Evolutionary conservation across 2,888 invertebrate species (phyloP).

Genomic region (Onchidella celtica): DNA sequence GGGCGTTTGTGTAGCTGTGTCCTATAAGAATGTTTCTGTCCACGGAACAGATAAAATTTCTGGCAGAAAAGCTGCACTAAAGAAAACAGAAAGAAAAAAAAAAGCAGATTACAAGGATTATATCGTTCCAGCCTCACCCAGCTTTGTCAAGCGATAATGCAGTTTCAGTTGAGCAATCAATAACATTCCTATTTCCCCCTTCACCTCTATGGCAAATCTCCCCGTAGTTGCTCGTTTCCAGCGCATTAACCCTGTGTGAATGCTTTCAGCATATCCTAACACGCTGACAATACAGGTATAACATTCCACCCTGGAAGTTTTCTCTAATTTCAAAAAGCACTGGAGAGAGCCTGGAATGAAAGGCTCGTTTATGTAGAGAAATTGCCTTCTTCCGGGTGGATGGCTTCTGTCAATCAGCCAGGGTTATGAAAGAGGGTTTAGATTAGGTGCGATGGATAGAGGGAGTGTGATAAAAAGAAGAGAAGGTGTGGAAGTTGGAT

Average conservation of each 20-base stretch:
- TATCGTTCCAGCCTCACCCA: too few species aligned
- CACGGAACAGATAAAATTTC: too few species aligned
- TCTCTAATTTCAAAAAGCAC: conserved; percentile 26
- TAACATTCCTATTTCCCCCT: too few species aligned
- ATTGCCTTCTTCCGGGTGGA: conserved; percentile 23
- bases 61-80: too few species aligned
- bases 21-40: too few species aligned
- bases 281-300: conserved; percentile 17
- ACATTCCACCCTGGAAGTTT: neutral
- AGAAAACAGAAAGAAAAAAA: too few species aligned
- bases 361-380: neutral
- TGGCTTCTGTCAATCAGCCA: neutral
- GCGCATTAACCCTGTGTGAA: neutral
- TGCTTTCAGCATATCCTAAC: neutral
- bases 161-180: too few species aligned
- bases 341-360: neutral
- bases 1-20: too few species aligned
- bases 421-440: neutral
- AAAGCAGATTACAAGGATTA: too few species aligned
- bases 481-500: neutral
- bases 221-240: conserved; percentile 6
- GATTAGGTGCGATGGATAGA: neutral
- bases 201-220: too few species aligned
- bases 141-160: too few species aligned
- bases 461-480: neutral